phyloP scores from a whole-genome alignment of 1,140 invertebrate genomes.

The Meloidogyne chitwoodi region DNA sequence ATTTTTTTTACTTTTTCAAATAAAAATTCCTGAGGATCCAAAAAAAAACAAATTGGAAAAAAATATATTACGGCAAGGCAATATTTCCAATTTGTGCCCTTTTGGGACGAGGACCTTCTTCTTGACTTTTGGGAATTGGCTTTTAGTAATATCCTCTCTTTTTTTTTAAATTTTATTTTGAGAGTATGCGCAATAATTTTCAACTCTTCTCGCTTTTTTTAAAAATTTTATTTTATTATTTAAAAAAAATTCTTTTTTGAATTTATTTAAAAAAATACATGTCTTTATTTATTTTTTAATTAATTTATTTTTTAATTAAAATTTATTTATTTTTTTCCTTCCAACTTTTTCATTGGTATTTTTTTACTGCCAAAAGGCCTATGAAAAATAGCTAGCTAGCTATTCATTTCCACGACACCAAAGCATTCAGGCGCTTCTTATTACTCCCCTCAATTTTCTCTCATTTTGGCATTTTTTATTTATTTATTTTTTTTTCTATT shows the following conservation, averaged over 20 bases:
- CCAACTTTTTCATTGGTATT: background rate
- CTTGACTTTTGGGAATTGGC: background rate
- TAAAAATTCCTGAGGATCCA: background rate
- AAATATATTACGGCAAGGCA: background rate
- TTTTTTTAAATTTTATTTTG: background rate
- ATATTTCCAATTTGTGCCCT: background rate
- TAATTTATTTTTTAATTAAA: background rate
- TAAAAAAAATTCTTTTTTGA: too few relatives aligned
- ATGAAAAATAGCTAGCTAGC: background rate
- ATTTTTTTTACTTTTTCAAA: background rate
- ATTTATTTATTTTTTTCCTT: conserved; percentile 5
- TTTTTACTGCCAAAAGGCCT: background rate
- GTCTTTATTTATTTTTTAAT: too few relatives aligned
- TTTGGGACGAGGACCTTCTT: background rate
- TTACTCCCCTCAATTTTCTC: background rate
- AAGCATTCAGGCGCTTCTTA: background rate
- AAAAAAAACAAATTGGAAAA: background rate
- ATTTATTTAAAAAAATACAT: too few relatives aligned
- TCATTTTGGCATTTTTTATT: background rate
- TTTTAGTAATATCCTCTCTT: background rate
- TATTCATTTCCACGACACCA: background rate
- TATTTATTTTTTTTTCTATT: background rate
- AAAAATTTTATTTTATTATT: too few relatives aligned
- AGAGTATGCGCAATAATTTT: too few relatives aligned
- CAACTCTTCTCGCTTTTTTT: too few relatives aligned